phyloP scores from a whole-genome alignment of 2,113 vertebrate species.

The Ornithorhynchus anatinus region DNA sequence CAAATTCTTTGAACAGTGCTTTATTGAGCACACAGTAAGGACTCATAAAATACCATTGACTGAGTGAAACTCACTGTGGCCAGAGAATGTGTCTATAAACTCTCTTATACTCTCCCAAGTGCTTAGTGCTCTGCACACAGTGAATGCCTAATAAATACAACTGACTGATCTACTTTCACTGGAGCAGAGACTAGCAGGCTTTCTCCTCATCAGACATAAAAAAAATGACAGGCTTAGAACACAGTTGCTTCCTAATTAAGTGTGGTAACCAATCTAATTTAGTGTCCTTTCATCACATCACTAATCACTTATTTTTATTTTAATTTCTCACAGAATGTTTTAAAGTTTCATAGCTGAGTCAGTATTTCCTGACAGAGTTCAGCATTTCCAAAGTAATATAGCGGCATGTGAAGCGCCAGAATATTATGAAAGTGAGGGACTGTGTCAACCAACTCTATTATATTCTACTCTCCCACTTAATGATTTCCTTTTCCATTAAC shows the following conservation, averaged over 20 bases:
- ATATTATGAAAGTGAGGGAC: not conserved
- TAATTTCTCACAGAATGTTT: constrained; percentile 50
- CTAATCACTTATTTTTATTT: constrained; percentile 51
- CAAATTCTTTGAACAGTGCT: too few relatives aligned
- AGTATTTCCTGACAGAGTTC: constrained; percentile 47
- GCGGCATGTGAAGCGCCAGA: accelerated
- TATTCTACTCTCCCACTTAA: too few relatives aligned
- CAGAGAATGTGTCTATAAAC: too few relatives aligned
- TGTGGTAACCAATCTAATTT: constrained; percentile 59
- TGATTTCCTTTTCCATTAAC: not conserved
- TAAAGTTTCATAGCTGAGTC: constrained; percentile 36
- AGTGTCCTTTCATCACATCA: constrained; percentile 47
- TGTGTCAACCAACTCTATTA: not conserved
- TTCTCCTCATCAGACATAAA: constrained; percentile 40
- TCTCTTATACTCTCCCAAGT: too few relatives aligned
- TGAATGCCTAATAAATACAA: too few relatives aligned
- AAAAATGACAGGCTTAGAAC: constrained; percentile 40
- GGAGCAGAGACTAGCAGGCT: constrained; percentile 39
- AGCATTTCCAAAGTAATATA: not conserved
- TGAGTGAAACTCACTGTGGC: too few relatives aligned
- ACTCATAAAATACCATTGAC: too few relatives aligned
- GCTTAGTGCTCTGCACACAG: too few relatives aligned
- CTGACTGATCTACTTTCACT: too few relatives aligned
- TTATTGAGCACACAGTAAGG: too few relatives aligned
- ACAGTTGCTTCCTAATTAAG: constrained; percentile 53